phyloP scores from a whole-genome alignment of 2,888 invertebrate species.

The Thera obeliscata region DNA sequence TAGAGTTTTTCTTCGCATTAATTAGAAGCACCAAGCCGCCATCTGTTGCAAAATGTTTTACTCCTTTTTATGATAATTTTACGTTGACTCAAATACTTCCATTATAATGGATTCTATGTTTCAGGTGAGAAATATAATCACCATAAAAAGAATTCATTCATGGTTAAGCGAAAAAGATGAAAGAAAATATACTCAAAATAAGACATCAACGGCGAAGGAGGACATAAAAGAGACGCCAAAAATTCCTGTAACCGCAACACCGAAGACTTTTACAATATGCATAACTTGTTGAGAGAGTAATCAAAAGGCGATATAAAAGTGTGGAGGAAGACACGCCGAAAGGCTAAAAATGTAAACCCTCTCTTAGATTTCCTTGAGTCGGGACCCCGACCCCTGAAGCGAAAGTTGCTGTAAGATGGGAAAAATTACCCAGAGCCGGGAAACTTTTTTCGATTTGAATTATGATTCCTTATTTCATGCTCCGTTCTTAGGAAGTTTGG shows the following conservation, averaged over 20 bases:
- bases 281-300: constrained; percentile 84
- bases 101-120: constrained; percentile 28
- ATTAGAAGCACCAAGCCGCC: constrained; percentile 29
- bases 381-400: constrained; percentile 75
- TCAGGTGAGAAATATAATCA: constrained; percentile 51
- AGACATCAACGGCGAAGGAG: constrained; percentile 68
- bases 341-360: constrained; percentile 84
- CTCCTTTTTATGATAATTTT: constrained; percentile 26
- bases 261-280: constrained; percentile 80
- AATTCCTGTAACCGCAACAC: constrained; percentile 69
- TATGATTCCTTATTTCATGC: constrained; percentile 84
- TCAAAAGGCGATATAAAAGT: constrained; percentile 84
- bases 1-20: constrained; percentile 36
- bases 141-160: constrained; percentile 68
- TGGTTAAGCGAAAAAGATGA: constrained; percentile 69
- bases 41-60: constrained; percentile 24
- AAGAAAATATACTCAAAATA: constrained; percentile 66
- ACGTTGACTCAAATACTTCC: constrained; percentile 16
- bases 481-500: constrained; percentile 75
- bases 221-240: constrained; percentile 70
- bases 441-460: constrained; percentile 85
- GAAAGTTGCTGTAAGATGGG: constrained; percentile 81
- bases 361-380: constrained; percentile 78
- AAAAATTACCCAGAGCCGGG: constrained; percentile 79
- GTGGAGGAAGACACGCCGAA: constrained; percentile 80